Evolutionary conservation across 2,797 vertebrate species (phyloP), one percentile per base, ranked within the genome.

Genomic region (Synaphobranchus kaupii): DNA sequence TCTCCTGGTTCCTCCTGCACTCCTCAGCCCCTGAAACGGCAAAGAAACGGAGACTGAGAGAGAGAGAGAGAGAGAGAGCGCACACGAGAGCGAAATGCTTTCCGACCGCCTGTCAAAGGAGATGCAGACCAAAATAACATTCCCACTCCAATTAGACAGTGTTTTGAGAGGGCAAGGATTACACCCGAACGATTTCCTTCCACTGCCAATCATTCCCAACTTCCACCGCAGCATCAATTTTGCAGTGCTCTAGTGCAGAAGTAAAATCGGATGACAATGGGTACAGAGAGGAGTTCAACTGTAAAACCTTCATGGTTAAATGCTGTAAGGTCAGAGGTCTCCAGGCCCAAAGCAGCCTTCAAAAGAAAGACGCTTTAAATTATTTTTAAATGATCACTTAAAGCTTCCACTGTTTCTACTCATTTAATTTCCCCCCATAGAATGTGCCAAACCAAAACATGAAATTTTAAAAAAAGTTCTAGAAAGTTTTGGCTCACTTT

Each of bases 1-100:
- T 94, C 22, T 98, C 97, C 66, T 95, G 95, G 91, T 97, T 98
- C 92, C 97, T 95, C 93, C 97, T 95, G 91, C 97, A 98, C 93
- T 98, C 97, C 91, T 98, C 97, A 60, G 97, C 97, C 97, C 97
- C 97, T 98, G 90, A 76, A 95, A 95, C 22, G 83, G 13, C 91
- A 81, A 66, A 86, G 54, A 84, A 52, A 60, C 0, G 3, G 84
- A 31, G 20, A n/a, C 13, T 39, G 66, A 54, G 54, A 83, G 1
- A 47, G 39, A 73, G 13, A 20, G 34, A 50, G 4, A 82, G 25
- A n/a, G 80, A 58, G 25, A 44, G 34, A 73, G 39, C 39, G 39
- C 39, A 3, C 13, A 28, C 48, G 10, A 83, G 25, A 28, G 81
- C 52, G 58, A 88, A 87, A 90, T 66, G 48, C 2, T 52, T 88